Evolutionary conservation across 2,888 invertebrate species (phyloP), one percentile per base, ranked within the genome.

Genomic region (Athalia cordata): DNA sequence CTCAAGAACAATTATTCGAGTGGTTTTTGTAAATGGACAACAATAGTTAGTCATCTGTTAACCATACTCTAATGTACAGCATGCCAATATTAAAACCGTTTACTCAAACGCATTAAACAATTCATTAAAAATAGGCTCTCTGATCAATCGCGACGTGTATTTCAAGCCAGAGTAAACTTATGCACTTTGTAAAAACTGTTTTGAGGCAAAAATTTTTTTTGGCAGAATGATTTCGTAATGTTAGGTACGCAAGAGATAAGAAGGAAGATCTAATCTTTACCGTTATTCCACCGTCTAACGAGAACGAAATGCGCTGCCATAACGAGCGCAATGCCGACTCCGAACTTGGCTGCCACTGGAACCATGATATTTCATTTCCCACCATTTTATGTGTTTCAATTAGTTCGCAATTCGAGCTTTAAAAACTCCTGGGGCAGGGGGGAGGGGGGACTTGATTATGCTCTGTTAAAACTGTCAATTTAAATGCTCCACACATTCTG

Each of bases 301-400:
- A 96, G 93, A 90, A 96, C 95, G 91, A 95, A 94, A 92, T 96
- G 95, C 88, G 96, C 96, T 90, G 96, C 96, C 90, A 94, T 93
- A 91, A 96, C 93, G 90, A 96, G 93, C 89, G 96, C 95, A 91
- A 95, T 93, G 90, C 96, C 96, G 91, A 96, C 95, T 91, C 94
- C 94, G 92, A 96, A 93, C 93, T 96, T 96, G 92, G 96, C 94
- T 91, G 95, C 94, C 94, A 96, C 96, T 96, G 95, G 90, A 96
- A 95, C 93, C 85, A 86, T 80, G 78, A 86, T 79, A 82, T 81
- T 84, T 85, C 81, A 79, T 84, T 82, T 72, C 64, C 62, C 78
- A 72, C 62, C 64, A 75, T 62, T 75, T 62, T 50, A 29, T 15
- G 9, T 7, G 68, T 61, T 57, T 67, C n/a, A 78, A 50, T 59